Base-by-base conservation (phyloP, 2,797 vertebrate genomes). In the Champsocephalus esox region DNA sequence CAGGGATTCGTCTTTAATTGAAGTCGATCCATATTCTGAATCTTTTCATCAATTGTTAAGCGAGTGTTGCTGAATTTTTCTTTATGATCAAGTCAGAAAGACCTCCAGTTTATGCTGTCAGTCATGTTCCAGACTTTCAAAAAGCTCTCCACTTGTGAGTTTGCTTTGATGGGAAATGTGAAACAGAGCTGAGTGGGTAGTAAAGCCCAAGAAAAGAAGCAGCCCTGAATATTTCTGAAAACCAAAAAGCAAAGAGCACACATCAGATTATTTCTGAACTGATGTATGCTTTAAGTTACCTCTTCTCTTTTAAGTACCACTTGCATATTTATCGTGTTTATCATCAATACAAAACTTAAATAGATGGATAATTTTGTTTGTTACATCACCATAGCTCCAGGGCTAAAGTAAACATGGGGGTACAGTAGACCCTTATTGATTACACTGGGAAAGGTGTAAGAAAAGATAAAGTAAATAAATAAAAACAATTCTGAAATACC, bases 401-500 rank as follows among this genome's bases (percentile, higher is more conserved):
- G 63, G 34, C 66, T 66, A 84, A 80, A 79, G 79, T 75, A 87
- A 80, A 70, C 73, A 76, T 72, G 38, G 56, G 54, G 49, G 60
- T 66, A 72, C 71, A 75, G 50, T 50, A 75, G 54, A 66, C 63
- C 62, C 66, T 51, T 61, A 52, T 60, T 72, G 28, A 78, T 68
- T 81, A 73, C 52, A 75, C 51, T 77, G 28, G 73, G 74, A 84
- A 73, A 80, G 58, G 70, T 52, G 34, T 52, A 54, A 79, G 73
- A 70, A 74, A 75, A 50, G 68, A 41, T 73, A 19, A 87, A 74
- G 73, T 73, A 82, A 80, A 88, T 77, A 85, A 86, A 92, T 88
- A 85, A 89, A 92, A 94, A 73, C 84, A 85, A 82, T 76, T 82
- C 86, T 93, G 94, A 95, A 96, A 95, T 99, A 99, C 98, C 98